These are phyloP conservation scores for Heliocidaris erythrogramma DNA, from an alignment of 35 echinoderm and acorn worm species.

Conservation along the genomic window DNA sequence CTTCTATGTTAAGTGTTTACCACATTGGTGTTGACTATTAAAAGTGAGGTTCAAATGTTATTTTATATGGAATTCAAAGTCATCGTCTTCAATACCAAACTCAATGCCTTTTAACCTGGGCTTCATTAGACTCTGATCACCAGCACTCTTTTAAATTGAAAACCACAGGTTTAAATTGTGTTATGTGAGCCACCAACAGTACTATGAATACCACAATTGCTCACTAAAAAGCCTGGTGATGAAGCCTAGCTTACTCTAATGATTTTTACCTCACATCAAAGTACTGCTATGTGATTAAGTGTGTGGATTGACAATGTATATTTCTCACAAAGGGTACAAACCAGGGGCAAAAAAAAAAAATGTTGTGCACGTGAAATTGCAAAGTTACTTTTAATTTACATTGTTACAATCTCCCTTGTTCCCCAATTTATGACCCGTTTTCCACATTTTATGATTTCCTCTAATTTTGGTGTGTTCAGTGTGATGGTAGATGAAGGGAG, in stretches of 20 bases:
- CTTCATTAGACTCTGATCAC: conserved; percentile 41
- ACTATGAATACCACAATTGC: conserved; percentile 46
- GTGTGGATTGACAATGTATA: conserved; percentile 48
- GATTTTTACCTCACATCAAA: conserved; percentile 52
- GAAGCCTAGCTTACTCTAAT: conserved; percentile 48
- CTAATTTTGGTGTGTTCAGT: not conserved
- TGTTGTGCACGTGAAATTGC: not conserved
- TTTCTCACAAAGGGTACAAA: conserved; percentile 29
- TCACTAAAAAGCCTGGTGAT: conserved; percentile 42
- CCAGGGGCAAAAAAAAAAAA: not conserved
- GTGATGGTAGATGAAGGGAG: not conserved
- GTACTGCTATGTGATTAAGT: conserved; percentile 53
- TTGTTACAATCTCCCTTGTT: not conserved
- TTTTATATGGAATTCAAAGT: conserved; percentile 17
- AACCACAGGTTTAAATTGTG: not conserved
- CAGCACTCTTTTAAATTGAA: not conserved
- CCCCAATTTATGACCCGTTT: not conserved
- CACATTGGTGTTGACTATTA: not conserved
- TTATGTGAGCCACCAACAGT: conserved; percentile 42
- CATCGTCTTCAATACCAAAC: conserved; percentile 35
- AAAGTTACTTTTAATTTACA: not conserved
- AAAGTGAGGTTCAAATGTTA: not conserved
- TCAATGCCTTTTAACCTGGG: conserved; percentile 41
- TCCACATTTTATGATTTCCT: not conserved
- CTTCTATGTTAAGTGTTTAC: not conserved